Base-by-base conservation (phyloP, 2,888 invertebrate species). In the Drosophila greeni region DNA sequence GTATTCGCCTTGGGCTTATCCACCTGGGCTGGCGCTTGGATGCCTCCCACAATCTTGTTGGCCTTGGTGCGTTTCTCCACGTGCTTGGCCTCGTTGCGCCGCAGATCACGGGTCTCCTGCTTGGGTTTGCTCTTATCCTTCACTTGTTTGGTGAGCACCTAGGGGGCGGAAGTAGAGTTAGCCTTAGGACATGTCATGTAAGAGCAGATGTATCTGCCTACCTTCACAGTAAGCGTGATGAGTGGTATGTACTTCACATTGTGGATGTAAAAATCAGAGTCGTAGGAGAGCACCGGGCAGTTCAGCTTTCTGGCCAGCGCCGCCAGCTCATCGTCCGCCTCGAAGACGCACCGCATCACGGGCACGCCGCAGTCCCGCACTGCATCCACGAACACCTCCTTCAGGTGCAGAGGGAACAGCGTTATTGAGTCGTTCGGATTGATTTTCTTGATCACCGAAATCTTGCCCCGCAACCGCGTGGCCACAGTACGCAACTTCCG, bases 181-280 rank as follows among this genome's bases (percentile, higher is more conserved):
- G 11, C 1, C 11, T n/a, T 9, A 11, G 18, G 18, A 1, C 14
- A 20, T 24, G 4, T 2, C 3, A 4, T 16, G 14, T 14, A 1
- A 2, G 18, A 14, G 18, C 2, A 9, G 3, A 29, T 0, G 18
- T 5, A 37, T 5, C 4, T 36, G 59, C 59, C 85, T 36, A 60
- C 59, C 85, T 91, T 91, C 7, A 90, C 87, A 5, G 92, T 91
- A 12, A 95, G 84, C 24, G 92, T 93, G 31, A 92, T 90, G 72
- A 95, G 92, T 0, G 96, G 95, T 72, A 98, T 94, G 76, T 96
- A 97, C 2, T 91, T 88, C 0, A 95, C 92, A 88, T 95, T 94
- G 88, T 94, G 96, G 71, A 98, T 93, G 84, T 93, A 97, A 89
- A 97, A 98, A 89, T 98, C 98, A 0, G 97, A 97, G 88, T 98